Conservation (phyloP, 1,140 invertebrate genomes). For the Ladona fulva region DNA sequence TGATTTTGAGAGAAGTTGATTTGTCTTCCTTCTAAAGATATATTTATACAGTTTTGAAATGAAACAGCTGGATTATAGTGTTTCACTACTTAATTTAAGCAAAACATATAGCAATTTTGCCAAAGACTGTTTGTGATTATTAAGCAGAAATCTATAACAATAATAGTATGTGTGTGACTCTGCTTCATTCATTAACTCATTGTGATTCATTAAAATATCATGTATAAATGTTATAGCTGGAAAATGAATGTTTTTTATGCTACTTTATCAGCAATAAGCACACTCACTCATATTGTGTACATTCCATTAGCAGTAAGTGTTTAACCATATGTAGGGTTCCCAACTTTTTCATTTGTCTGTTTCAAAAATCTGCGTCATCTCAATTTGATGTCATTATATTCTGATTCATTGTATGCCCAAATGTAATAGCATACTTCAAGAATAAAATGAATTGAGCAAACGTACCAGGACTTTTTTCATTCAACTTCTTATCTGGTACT, state of each 20-base stretch:
- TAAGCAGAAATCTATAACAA: too few species aligned
- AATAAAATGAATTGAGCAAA: not conserved
- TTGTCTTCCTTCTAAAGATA: too few species aligned
- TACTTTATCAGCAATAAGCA: not conserved
- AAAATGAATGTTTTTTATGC: not conserved
- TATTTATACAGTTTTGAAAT: too few species aligned
- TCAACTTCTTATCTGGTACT: not conserved
- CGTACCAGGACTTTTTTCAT: not conserved
- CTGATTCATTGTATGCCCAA: not conserved
- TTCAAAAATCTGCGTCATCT: not conserved
- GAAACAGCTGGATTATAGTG: too few species aligned
- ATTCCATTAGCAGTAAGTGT: not conserved
- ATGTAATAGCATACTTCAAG: constrained; percentile 6
- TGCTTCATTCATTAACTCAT: not conserved
- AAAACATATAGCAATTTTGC: too few species aligned
- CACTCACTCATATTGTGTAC: not conserved
- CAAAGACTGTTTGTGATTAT: too few species aligned
- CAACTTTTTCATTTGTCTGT: not conserved
- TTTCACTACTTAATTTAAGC: too few species aligned
- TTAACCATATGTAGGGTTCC: not conserved
- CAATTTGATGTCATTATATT: not conserved
- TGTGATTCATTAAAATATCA: not conserved
- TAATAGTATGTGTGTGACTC: too few species aligned
- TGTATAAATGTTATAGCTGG: not conserved
- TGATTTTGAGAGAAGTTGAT: too few species aligned